phyloP scores from a whole-genome alignment of 2,888 invertebrate genomes.

The Drosophila histrio region DNA sequence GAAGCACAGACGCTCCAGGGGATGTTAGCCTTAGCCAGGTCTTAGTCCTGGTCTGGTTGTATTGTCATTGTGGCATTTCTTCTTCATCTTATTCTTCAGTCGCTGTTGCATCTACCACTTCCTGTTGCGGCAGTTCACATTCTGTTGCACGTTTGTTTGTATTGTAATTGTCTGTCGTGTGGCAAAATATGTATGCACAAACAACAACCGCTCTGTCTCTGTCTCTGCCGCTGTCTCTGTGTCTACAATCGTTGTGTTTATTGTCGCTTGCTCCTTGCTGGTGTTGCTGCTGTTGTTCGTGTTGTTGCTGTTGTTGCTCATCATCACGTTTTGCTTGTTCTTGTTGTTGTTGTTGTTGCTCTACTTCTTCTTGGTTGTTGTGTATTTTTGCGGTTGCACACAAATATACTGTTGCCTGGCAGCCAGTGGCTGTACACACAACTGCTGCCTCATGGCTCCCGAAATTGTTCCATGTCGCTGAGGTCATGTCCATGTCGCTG shows the following conservation, averaged over 20 bases:
- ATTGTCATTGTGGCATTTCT: conserved; percentile 15
- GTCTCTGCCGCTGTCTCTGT: neutral
- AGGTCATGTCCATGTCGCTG: conserved; percentile 69
- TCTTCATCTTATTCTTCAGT: conserved; percentile 49
- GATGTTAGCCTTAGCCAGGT: conserved; percentile 34
- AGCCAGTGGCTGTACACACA: conserved; percentile 38
- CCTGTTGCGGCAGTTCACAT: conserved; percentile 60
- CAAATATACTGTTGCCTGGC: conserved; percentile 72
- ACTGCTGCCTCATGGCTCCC: conserved; percentile 33
- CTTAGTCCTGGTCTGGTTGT: conserved; percentile 20
- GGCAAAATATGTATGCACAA: conserved; percentile 59
- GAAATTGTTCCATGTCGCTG: conserved; percentile 55
- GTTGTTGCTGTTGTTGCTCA: conserved; percentile 17
- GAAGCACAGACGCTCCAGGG: conserved; percentile 12
- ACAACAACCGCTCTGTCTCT: conserved; percentile 34
- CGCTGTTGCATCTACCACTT: conserved; percentile 62
- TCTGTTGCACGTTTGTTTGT: conserved; percentile 72
- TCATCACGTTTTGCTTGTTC: conserved; percentile 28
- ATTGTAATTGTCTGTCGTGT: conserved; percentile 70
- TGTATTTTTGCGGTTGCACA: conserved; percentile 74
- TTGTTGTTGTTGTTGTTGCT: conserved; percentile 30
- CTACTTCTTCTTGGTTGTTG: conserved; percentile 29
- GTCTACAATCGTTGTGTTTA: conserved; percentile 53
- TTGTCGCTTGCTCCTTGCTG: conserved; percentile 46
- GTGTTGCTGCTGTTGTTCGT: neutral